Evolutionary conservation across 2,113 vertebrate species (phyloP).

Genomic region (Caloenas nicobarica): DNA sequence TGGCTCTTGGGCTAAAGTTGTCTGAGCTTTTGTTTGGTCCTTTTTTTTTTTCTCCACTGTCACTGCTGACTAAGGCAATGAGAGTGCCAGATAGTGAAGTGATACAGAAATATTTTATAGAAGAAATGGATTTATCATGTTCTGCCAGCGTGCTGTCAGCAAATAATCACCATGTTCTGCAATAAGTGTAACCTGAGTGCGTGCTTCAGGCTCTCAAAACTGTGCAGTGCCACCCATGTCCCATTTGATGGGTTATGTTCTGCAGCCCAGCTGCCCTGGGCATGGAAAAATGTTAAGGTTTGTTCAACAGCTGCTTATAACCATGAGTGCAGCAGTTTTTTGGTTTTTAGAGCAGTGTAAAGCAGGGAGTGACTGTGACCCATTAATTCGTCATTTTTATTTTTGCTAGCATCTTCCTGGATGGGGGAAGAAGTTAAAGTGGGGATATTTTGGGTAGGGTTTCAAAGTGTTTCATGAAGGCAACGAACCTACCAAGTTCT

Average conservation of each 20-base stretch:
- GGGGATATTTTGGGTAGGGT: not conserved
- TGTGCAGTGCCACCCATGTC: not conserved
- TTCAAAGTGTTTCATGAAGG: not conserved
- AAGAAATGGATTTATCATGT: not conserved
- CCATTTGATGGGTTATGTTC: not conserved
- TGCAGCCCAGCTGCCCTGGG: not conserved
- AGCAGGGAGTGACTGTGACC: not conserved
- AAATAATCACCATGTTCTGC: not conserved
- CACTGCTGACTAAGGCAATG: not conserved
- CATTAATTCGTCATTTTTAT: not conserved
- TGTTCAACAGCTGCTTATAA: not conserved
- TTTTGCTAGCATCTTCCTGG: not conserved
- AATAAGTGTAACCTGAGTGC: not conserved
- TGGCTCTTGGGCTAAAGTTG: not conserved
- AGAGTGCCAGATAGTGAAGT: not conserved
- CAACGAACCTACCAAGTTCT: not conserved
- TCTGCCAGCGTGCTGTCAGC: not conserved
- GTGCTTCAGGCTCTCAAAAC: not conserved
- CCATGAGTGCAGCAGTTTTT: not conserved
- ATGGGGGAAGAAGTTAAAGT: not conserved
- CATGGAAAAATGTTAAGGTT: not conserved
- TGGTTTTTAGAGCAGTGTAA: not conserved
- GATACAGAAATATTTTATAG: not conserved
- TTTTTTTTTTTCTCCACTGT: not conserved
- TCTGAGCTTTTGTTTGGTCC: not conserved